Evolutionary conservation across 2,797 vertebrate genomes (phyloP), one percentile per base, ranked within the genome.

Genomic region (Sternarchorhynchus goeldii): DNA sequence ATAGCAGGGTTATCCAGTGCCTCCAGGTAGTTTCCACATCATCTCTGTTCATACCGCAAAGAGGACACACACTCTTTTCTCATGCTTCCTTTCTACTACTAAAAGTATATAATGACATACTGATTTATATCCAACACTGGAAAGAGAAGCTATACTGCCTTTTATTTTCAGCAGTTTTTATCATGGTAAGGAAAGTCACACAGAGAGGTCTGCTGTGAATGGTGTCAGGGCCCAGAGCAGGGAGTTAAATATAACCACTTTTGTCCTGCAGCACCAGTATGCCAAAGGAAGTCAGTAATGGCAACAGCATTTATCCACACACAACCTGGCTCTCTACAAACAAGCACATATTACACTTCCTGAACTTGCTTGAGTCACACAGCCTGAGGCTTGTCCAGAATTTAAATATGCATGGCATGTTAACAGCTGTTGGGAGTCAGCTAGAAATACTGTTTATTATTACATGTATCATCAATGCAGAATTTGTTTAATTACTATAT

Each of bases 241-340:
- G 70, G 32, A 84, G 86, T 89, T 88, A 87, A 86, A 88, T 82
- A 82, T 86, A 89, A 92, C 90, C 85, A 83, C 78, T 82, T 88
- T 84, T 82, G 79, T 84, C 89, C 87, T 29, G 17, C 84, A 86
- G 89, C 70, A 79, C 82, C 85, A 88, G 80, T 84, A 85, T 83
- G 86, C 84, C 82, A 89, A 80, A 84, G 86, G 89, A 82, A 87
- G 83, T 83, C 17, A 76, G 78, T 91, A 90, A 92, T 91, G 85
- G 88, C 79, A 86, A 68, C 75, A 32, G 81, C 88, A 89, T 90
- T 89, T 86, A 88, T 72, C 88, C 87, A 84, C 87, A 89, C 84
- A 76, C 86, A 90, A 90, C 91, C 88, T 91, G 88, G 85, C 82
- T 83, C 85, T 69, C 83, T 86, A 84, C 81, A 82, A 87, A 84